Base-by-base conservation (phyloP, 2,888 invertebrate genomes). In the Chelonus formosanus region DNA sequence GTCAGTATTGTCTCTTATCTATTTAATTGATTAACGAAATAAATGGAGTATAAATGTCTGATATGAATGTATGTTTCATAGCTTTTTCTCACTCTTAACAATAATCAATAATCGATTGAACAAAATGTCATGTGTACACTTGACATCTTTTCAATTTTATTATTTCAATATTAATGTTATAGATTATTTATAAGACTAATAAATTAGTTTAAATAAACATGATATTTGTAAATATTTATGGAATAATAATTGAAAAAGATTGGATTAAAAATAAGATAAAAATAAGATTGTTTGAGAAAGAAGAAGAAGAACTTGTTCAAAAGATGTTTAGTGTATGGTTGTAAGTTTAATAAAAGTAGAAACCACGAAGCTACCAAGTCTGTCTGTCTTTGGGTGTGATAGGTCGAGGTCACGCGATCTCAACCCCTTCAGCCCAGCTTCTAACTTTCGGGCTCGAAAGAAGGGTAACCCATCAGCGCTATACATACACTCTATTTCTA, bases 41-140 rank as follows among this genome's bases (percentile, higher is more conserved):
- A 82, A 84, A 84, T 83, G 83, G 82, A 74, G 78, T 77, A 81
- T 82, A 70, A 84, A 82, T 76, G 71, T 74, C 80, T 75, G 83
- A 84, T 84, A 84, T 78, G 40, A 40, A 80, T 78, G 79, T 80
- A 80, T 78, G 79, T 78, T 76, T 78, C 78, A 61, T 61, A 62
- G 61, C 59, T 67, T 72, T 71, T 70, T 64, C 69, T 58, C 48
- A 56, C 47, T 47, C 40, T 54, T 10, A 36, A 35, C 8, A n/a
- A 35, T 8, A n/a, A 8, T 53, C 35, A 53, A 35, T 35, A 35
- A 53, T 34, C n/a, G 34, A 35, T 52, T 20, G 20, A 20, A 20
- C 20, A 20, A 20, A 20, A 20, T 20, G 20, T 20, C 20, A 20
- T 20, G 20, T 20, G 20, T 20, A 20, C 20, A 20, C 20, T 20